Base-by-base conservation (phyloP, 1,140 invertebrate species). In the Ephestia elutella region DNA sequence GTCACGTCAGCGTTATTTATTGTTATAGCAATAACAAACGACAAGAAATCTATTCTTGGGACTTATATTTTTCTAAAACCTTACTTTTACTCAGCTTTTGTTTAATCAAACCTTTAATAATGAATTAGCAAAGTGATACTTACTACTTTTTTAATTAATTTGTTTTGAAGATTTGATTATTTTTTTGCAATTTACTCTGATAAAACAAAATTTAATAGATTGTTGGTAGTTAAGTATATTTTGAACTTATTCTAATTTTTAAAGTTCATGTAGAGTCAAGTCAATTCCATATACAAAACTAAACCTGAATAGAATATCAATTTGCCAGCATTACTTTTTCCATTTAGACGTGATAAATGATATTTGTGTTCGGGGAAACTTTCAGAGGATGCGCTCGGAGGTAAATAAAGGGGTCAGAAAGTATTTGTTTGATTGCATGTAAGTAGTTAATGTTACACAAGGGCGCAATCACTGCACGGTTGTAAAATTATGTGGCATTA, bases 1-100 rank as follows among this genome's bases (percentile, higher is more conserved):
- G 80, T 82, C 84, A 87, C 84, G 82, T 87, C 78, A 73, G 67
- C 68, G 69, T 82, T 85, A 87, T 85, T 85, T 87, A 87, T 87
- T 82, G 77, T 79, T 81, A 78, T 74, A 66, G 76, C 71, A 76
- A 81, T 64, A 74, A 70, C 71, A 77, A 70, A 70, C 68, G 77
- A 73, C 71, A 77, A 79, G 80, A 80, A 75, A 75, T 70, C 63
- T 55, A 62, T 58, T 63, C 51, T 71, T 65, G 5, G 65, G 65
- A 66, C 70, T 70, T 67, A 66, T 74, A 75, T 78, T 71, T 76
- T 66, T 55, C 62, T 18, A 65, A 60, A 60, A 71, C 62, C 56
- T 57, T 59, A 69, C 62, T 65, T 67, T 50, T 7, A 44, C 38
- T 3, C 38, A 3, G 5, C 15, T 44, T 44, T 44, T 3, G 0